phyloP scores from a whole-genome alignment of 2,113 vertebrate species.

The Misgurnus mizolepis region DNA sequence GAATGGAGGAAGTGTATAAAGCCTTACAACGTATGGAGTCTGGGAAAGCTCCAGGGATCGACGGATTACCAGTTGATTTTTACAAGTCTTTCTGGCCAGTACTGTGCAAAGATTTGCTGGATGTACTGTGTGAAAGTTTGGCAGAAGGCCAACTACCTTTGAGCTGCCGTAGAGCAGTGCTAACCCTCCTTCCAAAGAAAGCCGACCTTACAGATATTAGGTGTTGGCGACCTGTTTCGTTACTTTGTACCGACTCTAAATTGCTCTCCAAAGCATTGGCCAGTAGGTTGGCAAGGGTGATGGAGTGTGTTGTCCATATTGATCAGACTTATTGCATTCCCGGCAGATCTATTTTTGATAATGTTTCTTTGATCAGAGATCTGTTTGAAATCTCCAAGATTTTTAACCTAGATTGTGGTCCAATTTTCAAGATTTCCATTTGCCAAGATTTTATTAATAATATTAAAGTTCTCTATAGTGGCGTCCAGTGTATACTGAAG shows the following conservation, averaged over 20 bases:
- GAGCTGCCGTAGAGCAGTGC: background rate
- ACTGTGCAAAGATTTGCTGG: background rate
- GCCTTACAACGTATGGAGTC: background rate
- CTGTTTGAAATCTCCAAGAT: background rate
- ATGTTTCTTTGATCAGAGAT: background rate
- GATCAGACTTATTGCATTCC: too few relatives aligned
- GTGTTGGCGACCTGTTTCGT: too few relatives aligned
- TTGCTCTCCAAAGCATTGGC: background rate
- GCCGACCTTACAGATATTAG: background rate
- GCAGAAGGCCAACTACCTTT: too few relatives aligned
- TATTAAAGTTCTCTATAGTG: too few relatives aligned
- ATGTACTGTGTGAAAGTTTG: background rate
- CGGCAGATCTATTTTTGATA: too few relatives aligned
- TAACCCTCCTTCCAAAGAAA: conserved; percentile 10
- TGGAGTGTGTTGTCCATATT: background rate
- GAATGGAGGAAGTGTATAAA: background rate
- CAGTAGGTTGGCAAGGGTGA: background rate
- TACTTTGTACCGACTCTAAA: conserved; percentile 3
- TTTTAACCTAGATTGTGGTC: background rate
- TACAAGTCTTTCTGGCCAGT: background rate
- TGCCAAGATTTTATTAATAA: too few relatives aligned
- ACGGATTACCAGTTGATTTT: conserved; percentile 18
- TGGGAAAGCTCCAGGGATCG: background rate
- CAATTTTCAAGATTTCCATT: too few relatives aligned
- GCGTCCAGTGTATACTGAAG: too few relatives aligned